A percentile compares a stretch with the other conserved stretches of the same genome.
Evolutionary conservation across 2,797 vertebrate species (phyloP).

Genomic region (Melanotaenia parkinsoni): DNA sequence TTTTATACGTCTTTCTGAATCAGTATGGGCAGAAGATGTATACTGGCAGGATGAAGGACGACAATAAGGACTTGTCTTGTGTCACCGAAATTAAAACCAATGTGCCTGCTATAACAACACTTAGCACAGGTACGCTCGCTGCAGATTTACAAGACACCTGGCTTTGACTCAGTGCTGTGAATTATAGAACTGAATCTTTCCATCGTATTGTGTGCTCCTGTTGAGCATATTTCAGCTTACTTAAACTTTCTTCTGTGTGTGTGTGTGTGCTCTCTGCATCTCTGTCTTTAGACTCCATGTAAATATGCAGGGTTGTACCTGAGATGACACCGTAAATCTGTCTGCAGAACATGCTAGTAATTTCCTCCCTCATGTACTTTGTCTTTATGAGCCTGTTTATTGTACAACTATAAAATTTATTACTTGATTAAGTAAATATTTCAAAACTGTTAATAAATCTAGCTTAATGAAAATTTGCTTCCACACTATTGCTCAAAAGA

Average conservation of each 20-base stretch:
- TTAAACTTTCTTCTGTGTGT: not conserved
- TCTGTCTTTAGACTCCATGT: slow-evolving; percentile 12
- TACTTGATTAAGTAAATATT: slow-evolving; percentile 8
- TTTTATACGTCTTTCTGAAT: not conserved
- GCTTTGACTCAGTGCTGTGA: slow-evolving; percentile 42
- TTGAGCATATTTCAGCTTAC: slow-evolving; percentile 5
- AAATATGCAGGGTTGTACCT: slow-evolving; percentile 10
- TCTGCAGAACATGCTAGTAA: slow-evolving; percentile 21
- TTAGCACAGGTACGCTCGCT: not conserved
- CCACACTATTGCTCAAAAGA: not conserved
- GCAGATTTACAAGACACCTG: slow-evolving; percentile 23
- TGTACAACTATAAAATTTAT: not conserved
- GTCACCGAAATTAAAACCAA: not conserved
- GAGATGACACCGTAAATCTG: slow-evolving; percentile 33
- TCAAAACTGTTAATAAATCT: slow-evolving; percentile 1
- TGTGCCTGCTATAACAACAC: not conserved
- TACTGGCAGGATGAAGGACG: slow-evolving; percentile 11
- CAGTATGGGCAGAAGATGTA: not conserved
- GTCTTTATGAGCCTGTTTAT: slow-evolving; percentile 6
- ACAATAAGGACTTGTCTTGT: slow-evolving; percentile 7
- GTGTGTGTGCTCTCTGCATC: not conserved
- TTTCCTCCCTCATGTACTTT: slow-evolving; percentile 5
- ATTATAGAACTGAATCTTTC: slow-evolving; percentile 24
- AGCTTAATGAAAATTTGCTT: not conserved
- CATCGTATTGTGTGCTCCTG: slow-evolving; percentile 52